Percentiles rank a stretch among this genome's conserved stretches.
Conservation (phyloP, 2,888 invertebrate genomes). For the Danaus chrysippus region DNA sequence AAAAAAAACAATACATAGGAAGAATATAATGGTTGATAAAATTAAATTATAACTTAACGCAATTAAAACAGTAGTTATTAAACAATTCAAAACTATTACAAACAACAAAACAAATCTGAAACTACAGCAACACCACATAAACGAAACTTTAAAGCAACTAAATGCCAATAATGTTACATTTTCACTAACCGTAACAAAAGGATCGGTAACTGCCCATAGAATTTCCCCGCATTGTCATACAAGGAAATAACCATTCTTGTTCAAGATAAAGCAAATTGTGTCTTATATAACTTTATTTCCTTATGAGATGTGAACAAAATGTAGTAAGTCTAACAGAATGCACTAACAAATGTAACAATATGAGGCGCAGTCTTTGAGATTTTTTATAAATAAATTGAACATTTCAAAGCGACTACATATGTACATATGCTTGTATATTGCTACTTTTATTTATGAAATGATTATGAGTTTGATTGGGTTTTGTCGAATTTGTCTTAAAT, state of each 20-base stretch:
- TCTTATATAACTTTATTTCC: slow-evolving; percentile 24
- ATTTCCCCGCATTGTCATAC: slow-evolving; percentile 29
- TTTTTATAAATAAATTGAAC: neutral
- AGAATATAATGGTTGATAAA: no score
- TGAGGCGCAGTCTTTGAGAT: neutral
- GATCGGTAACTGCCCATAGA: slow-evolving; percentile 25
- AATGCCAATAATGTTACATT: slow-evolving; percentile 15
- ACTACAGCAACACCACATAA: no score
- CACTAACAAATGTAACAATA: neutral
- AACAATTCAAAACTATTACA: no score
- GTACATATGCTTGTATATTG: neutral
- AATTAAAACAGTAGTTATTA: no score
- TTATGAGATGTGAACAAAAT: neutral
- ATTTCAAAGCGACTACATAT: neutral
- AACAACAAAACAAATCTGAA: no score
- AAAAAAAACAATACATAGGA: no score
- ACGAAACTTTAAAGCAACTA: slow-evolving; percentile 4
- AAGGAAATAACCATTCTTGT: slow-evolving; percentile 24
- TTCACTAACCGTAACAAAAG: slow-evolving; percentile 19
- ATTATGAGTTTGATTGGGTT: no score
- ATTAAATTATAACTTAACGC: no score
- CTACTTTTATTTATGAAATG: no score
- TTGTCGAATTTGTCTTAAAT: no score
- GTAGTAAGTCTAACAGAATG: neutral
- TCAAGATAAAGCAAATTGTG: slow-evolving; percentile 24